Evolutionary conservation across 2,797 vertebrate genomes (phyloP).

Genomic region (Ambastaia sidthimunki): DNA sequence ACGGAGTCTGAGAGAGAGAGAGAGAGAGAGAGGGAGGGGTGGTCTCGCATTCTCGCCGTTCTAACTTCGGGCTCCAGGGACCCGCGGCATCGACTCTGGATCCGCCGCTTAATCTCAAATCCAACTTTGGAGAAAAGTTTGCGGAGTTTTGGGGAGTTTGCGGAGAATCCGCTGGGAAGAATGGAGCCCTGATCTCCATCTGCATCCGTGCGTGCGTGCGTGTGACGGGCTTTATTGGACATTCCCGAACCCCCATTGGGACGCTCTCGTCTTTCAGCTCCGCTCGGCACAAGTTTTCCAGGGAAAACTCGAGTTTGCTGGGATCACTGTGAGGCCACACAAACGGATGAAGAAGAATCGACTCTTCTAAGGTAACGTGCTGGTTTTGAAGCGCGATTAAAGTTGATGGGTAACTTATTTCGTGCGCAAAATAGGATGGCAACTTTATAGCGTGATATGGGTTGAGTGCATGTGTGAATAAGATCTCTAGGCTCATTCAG

Average conservation of each 20-base stretch:
- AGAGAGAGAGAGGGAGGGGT: slow-evolving; percentile 66
- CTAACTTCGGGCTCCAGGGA: slow-evolving; percentile 75
- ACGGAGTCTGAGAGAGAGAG: slow-evolving; percentile 78
- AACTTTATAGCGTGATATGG: background rate
- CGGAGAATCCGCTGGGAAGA: slow-evolving; percentile 41
- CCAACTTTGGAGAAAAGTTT: slow-evolving; percentile 57
- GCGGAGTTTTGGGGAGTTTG: background rate
- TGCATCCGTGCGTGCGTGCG: slow-evolving; percentile 48
- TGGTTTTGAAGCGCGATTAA: background rate
- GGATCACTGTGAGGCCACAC: slow-evolving; percentile 67
- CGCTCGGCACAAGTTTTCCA: slow-evolving; percentile 62
- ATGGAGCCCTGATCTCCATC: slow-evolving; percentile 70
- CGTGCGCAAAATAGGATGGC: background rate
- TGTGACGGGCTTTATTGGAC: slow-evolving; percentile 77
- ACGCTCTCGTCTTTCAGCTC: slow-evolving; percentile 70
- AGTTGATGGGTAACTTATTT: background rate
- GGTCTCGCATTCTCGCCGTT: slow-evolving; percentile 75
- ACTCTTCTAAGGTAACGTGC: slow-evolving; percentile 70
- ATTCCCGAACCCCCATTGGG: slow-evolving; percentile 71
- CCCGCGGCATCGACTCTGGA: slow-evolving; percentile 77
- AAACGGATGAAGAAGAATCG: slow-evolving; percentile 73
- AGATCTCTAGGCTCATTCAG: slow-evolving; percentile 17
- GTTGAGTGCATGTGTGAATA: slow-evolving; percentile 4
- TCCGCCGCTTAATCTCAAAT: slow-evolving; percentile 56
- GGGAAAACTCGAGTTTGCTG: slow-evolving; percentile 61